phyloP scores from a whole-genome alignment of 2,113 vertebrate species.

The Paratilapia polleni region DNA sequence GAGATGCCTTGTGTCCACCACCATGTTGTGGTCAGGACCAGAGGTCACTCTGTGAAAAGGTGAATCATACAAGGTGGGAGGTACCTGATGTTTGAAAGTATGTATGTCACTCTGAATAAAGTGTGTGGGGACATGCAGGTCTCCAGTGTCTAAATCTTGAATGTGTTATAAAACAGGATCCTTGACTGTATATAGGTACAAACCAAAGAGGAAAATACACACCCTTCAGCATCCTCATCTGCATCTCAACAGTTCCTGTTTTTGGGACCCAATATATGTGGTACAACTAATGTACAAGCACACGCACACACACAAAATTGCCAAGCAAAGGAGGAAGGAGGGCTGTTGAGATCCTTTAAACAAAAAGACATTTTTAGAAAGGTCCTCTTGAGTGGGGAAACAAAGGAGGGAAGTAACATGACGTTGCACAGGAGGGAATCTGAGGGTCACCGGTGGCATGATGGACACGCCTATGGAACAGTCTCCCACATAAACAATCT shows the following conservation, averaged over 20 bases:
- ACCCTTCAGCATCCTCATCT: conserved; percentile 77
- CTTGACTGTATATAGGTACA: conserved; percentile 62
- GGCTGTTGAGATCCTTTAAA: conserved; percentile 85
- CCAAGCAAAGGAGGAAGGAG: conserved; percentile 79
- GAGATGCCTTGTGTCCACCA: conserved; percentile 29
- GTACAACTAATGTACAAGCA: conserved; percentile 61
- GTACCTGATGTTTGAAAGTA: background rate
- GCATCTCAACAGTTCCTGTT: conserved; percentile 81
- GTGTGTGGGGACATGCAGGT: conserved; percentile 13
- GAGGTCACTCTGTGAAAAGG: conserved; percentile 51
- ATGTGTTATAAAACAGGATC: conserved; percentile 71
- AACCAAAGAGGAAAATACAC: conserved; percentile 63
- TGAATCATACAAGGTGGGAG: conserved; percentile 25
- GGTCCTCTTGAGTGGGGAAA: conserved; percentile 79
- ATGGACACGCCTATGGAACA: conserved; percentile 77
- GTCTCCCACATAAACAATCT: conserved; percentile 59
- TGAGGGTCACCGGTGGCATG: conserved; percentile 68
- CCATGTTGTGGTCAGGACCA: conserved; percentile 20
- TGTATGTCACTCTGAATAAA: conserved; percentile 21
- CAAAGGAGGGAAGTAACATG: conserved; percentile 90
- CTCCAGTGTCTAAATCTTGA: conserved; percentile 21
- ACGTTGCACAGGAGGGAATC: conserved; percentile 78
- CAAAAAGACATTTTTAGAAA: conserved; percentile 91
- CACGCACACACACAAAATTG: conserved; percentile 14
- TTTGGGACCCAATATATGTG: conserved; percentile 74